Base-by-base conservation (phyloP, 2,888 invertebrate species). In the Nemurella pictetii region DNA sequence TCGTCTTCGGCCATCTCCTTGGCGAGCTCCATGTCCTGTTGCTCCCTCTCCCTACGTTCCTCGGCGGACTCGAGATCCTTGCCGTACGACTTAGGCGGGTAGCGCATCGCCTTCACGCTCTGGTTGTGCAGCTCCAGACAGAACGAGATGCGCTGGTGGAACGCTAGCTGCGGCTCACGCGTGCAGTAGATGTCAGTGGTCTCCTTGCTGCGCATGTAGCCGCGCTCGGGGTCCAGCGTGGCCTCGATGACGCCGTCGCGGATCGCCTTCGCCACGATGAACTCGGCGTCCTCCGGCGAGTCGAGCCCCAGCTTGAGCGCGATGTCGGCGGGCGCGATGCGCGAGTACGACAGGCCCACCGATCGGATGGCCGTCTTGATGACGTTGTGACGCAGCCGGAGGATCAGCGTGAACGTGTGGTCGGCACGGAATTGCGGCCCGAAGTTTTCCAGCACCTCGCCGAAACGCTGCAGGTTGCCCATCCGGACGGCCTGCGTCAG, bases 1-100 rank as follows among this genome's bases (percentile, higher is more conserved):
- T 99, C 99, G 90, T 99, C 99, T 89, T 99, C 99, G 7, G 99
- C 99, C 96, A 99, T 98, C 92, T 99, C 99, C 90, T 99, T 99
- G n/a, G 99, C 99, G 88, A 99, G 92, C 90, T 99, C 99, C 89
- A 99, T 92, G 91, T 99, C 99, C 90, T 99, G 98, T 89, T 99
- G 98, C 90, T 99, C 99, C 84, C 98, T 92, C 90, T 99, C 99
- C 85, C 99, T 93, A 83, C 99, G 94, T 89, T 99, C 98, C 91
- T 98, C 98, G 25, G 98, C 98, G 88, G 98, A 98, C 90, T 99
- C 99, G 86, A 99, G 92, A 90, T 99, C 99, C 89, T 98, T 98
- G 27, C 99, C 99, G 91, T 99, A 99, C 0, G 99, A 98, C 90
- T 99, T 99, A 0, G 99, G 99, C 27, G 99, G 99, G 92, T 99